Evolutionary conservation across 1,140 invertebrate genomes (phyloP).

Genomic region (Drosophila funebris): DNA sequence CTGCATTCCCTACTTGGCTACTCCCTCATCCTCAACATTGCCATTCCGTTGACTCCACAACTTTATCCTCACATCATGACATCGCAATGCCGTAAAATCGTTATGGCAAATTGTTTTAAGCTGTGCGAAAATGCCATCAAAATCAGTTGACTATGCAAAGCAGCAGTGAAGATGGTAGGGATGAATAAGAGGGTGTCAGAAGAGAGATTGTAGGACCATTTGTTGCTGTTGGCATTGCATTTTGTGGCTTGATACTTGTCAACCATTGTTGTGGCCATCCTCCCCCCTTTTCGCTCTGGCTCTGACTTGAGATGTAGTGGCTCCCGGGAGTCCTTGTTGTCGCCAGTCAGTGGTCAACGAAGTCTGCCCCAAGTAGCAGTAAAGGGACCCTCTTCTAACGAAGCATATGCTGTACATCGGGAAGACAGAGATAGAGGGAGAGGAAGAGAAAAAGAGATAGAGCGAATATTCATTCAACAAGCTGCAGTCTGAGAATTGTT

Average conservation of each 20-base stretch:
- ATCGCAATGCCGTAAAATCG: conserved; percentile 70
- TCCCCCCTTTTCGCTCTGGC: conserved; percentile 22
- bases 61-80: conserved; percentile 58
- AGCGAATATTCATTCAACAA: conserved; percentile 6
- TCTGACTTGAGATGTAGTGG: conserved; percentile 48
- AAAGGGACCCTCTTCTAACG: not conserved
- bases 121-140: conserved; percentile 79
- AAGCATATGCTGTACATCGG: conserved; percentile 20
- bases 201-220: conserved; percentile 28
- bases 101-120: conserved; percentile 81
- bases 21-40: not conserved
- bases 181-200: not conserved
- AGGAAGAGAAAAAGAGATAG: not conserved
- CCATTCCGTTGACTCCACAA: conserved; percentile 15
- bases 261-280: conserved; percentile 72
- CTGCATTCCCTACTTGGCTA: not conserved
- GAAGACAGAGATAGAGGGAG: too few species aligned
- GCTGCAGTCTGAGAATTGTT: conserved; percentile 11
- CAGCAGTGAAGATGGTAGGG: conserved; percentile 20
- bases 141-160: conserved; percentile 80
- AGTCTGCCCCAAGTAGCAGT: conserved; percentile 7
- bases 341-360: conserved; percentile 21
- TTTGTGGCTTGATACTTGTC: conserved; percentile 76
- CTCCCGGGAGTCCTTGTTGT: conserved; percentile 39
- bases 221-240: conserved; percentile 75